These are phyloP conservation scores for Etheostoma spectabile DNA, from an alignment of 2,113 vertebrate genomes.

Conservation along the genomic window DNA sequence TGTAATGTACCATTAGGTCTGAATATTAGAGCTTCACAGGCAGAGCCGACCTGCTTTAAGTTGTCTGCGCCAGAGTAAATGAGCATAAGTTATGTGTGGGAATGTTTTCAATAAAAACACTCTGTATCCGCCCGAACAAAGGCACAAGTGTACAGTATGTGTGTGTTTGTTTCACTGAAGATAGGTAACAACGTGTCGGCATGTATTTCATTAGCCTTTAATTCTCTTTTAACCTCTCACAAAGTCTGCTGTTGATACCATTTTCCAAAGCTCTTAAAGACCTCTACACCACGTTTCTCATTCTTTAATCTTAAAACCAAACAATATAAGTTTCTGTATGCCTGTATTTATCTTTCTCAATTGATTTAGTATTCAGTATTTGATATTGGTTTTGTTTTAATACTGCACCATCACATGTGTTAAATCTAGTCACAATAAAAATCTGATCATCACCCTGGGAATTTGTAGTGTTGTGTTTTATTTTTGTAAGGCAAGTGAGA, in stretches of 20 bases:
- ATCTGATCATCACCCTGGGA: background rate
- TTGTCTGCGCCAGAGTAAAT: slow-evolving; percentile 28
- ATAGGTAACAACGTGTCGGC: background rate
- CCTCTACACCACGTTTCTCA: slow-evolving; percentile 1
- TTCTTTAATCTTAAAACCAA: slow-evolving; percentile 24
- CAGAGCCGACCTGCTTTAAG: background rate
- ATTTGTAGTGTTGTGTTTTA: background rate
- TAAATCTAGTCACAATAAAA: background rate
- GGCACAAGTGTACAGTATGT: slow-evolving; percentile 8
- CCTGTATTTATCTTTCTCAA: background rate
- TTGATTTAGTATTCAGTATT: background rate
- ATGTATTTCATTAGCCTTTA: background rate
- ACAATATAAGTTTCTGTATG: background rate
- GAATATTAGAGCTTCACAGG: slow-evolving; percentile 1
- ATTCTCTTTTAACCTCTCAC: background rate
- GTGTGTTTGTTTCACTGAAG: slow-evolving; percentile 23
- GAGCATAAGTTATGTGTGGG: slow-evolving; percentile 48
- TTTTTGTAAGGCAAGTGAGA: background rate
- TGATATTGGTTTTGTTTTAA: background rate
- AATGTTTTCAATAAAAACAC: slow-evolving; percentile 64
- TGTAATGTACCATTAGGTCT: background rate
- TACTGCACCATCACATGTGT: background rate
- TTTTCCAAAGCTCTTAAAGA: slow-evolving; percentile 24
- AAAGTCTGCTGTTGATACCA: slow-evolving; percentile 12
- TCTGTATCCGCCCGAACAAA: slow-evolving; percentile 41